Conservation (phyloP, 1,140 invertebrate species). For the Druon quercuslanigerum region DNA sequence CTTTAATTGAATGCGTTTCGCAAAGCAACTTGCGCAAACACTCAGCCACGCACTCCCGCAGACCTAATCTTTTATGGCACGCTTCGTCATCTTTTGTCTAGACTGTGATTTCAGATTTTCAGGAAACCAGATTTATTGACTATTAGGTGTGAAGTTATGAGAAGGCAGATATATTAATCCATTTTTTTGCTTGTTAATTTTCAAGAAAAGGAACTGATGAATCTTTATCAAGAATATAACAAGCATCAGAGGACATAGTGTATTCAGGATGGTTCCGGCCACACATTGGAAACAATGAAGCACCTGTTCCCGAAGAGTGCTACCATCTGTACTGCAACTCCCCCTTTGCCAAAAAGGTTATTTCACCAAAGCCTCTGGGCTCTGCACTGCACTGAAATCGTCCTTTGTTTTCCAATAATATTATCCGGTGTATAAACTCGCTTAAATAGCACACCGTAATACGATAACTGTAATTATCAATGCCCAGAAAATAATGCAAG, state of each 20-base stretch:
- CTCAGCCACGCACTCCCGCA: slow-evolving; percentile 35
- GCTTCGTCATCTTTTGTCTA: slow-evolving; percentile 33
- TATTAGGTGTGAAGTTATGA: background rate
- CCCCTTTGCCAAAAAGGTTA: slow-evolving; percentile 31
- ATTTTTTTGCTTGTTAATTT: too few relatives aligned
- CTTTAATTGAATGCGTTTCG: slow-evolving; percentile 71
- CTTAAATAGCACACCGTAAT: slow-evolving; percentile 24
- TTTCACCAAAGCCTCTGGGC: slow-evolving; percentile 23
- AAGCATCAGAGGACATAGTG: slow-evolving; percentile 2
- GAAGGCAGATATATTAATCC: background rate
- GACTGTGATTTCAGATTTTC: background rate
- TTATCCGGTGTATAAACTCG: slow-evolving; percentile 28
- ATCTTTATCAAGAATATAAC: background rate
- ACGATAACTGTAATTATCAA: slow-evolving; percentile 27
- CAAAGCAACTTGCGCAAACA: slow-evolving; percentile 61
- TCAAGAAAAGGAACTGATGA: background rate
- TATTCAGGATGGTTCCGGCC: slow-evolving; percentile 22
- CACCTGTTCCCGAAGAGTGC: slow-evolving; percentile 46
- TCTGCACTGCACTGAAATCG: background rate
- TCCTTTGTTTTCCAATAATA: slow-evolving; percentile 28
- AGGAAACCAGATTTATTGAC: slow-evolving; percentile 10
- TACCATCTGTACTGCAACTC: slow-evolving; percentile 37
- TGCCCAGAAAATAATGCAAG: slow-evolving; percentile 26
- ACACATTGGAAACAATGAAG: slow-evolving; percentile 43
- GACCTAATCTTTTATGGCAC: background rate